A percentile compares a stretch with the other conserved stretches of the same genome.
These are phyloP conservation scores for Heliconius nattereri DNA, from an alignment of 1,140 invertebrate species.

Conservation along the genomic window DNA sequence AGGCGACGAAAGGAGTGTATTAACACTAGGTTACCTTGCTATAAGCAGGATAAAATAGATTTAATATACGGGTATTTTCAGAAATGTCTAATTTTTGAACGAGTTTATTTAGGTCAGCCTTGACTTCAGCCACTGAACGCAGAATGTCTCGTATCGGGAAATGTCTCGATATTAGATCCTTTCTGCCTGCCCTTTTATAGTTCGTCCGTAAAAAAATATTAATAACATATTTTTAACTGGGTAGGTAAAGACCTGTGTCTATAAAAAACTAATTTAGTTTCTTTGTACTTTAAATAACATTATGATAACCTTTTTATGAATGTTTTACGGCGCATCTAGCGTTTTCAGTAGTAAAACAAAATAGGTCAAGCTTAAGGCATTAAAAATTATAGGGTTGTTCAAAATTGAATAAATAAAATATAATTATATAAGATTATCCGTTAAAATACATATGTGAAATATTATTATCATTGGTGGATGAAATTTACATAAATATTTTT, in stretches of 20 bases:
- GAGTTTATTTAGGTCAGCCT: too few species aligned
- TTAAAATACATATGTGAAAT: not conserved
- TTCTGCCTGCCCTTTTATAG: too few species aligned
- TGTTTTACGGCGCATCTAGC: slow-evolving; percentile 25
- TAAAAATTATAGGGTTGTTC: slow-evolving; percentile 7
- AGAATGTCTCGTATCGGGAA: too few species aligned
- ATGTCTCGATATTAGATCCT: too few species aligned
- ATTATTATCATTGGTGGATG: too few species aligned
- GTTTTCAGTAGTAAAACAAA: slow-evolving; percentile 23
- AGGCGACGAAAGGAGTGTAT: too few species aligned
- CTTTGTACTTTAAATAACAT: slow-evolving; percentile 14
- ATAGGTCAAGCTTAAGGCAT: slow-evolving; percentile 27
- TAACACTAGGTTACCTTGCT: too few species aligned
- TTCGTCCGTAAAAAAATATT: not conserved
- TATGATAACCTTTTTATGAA: slow-evolving; percentile 33
- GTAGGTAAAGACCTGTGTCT: not conserved
- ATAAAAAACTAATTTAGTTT: not conserved
- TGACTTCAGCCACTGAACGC: too few species aligned
- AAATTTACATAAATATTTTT: not conserved
- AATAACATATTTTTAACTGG: not conserved
- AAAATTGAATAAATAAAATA: not conserved
- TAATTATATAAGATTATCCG: not conserved
- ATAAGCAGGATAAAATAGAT: too few species aligned
- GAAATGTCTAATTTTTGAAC: not conserved
- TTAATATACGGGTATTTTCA: too few species aligned